Conservation (phyloP, 1,140 invertebrate species). For the Drosophila mauritiana region DNA sequence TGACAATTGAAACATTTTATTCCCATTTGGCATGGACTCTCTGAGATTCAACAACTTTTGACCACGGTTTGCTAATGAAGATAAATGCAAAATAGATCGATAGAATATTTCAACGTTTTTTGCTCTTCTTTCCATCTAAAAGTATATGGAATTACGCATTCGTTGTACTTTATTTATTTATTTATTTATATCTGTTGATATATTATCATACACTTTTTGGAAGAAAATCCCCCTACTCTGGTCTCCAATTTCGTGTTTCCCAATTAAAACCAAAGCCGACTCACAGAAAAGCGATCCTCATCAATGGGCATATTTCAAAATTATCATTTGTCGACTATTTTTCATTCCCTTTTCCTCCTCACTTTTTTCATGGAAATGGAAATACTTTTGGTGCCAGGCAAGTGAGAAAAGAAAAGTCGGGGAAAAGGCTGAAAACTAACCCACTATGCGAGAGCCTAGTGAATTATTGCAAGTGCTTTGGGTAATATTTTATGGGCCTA, state of each 20-base stretch:
- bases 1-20: constrained; percentile 52
- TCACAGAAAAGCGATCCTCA: constrained; percentile 1
- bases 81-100: constrained; percentile 35
- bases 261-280: constrained; percentile 21
- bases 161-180: too few species aligned
- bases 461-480: constrained; percentile 51
- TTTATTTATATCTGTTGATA: background rate
- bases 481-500: constrained; percentile 54
- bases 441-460: constrained; percentile 39
- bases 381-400: background rate
- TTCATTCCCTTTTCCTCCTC: constrained; percentile 8
- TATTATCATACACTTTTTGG: background rate
- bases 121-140: too few species aligned
- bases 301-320: constrained; percentile 23
- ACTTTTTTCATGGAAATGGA: background rate
- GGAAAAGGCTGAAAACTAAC: constrained; percentile 26
- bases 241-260: background rate
- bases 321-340: constrained; percentile 44
- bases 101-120: background rate
- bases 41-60: constrained; percentile 4
- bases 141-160: too few species aligned
- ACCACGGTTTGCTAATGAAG: constrained; percentile 29
- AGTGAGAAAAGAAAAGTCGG: background rate
- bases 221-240: too few species aligned
- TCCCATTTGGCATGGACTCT: constrained; percentile 28